phyloP scores from a whole-genome alignment of 2,888 invertebrate genomes.

The Syritta pipiens region DNA sequence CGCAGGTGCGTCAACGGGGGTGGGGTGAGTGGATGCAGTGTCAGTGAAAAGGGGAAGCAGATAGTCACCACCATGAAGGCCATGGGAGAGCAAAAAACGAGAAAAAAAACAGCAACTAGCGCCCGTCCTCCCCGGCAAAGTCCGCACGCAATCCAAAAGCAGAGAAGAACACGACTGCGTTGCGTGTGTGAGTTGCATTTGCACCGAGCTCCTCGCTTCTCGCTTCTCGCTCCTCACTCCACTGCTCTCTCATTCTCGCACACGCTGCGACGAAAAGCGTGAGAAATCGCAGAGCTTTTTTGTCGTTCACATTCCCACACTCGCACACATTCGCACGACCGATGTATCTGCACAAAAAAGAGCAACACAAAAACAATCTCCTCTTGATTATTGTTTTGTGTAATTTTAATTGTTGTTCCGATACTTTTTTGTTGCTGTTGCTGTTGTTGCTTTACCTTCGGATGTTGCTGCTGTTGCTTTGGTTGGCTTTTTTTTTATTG shows the following conservation, averaged over 20 bases:
- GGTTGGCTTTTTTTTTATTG: background rate
- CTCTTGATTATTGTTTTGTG: conserved; percentile 48
- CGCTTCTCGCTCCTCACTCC: background rate
- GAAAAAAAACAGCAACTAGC: background rate
- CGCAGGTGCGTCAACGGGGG: background rate
- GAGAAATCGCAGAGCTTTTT: conserved; percentile 55
- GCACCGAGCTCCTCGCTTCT: conserved; percentile 11
- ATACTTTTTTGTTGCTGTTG: conserved; percentile 18
- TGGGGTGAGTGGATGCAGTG: background rate
- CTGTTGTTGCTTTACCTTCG: conserved; percentile 7
- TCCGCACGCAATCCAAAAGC: conserved; percentile 13
- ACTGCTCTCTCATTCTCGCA: background rate
- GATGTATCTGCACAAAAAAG: background rate
- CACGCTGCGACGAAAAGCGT: conserved; percentile 41
- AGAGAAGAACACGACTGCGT: conserved; percentile 37
- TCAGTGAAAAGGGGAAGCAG: conserved; percentile 11
- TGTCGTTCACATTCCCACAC: conserved; percentile 44
- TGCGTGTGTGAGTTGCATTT: conserved; percentile 45
- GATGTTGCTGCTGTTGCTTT: background rate
- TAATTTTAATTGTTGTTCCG: conserved; percentile 58
- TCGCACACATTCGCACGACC: background rate
- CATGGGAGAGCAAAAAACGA: conserved; percentile 27
- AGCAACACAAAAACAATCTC: conserved; percentile 28
- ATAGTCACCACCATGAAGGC: conserved; percentile 29
- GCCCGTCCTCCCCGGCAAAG: background rate